Base-by-base conservation (phyloP, 2,888 invertebrate species). In the Dasypogon diadema region DNA sequence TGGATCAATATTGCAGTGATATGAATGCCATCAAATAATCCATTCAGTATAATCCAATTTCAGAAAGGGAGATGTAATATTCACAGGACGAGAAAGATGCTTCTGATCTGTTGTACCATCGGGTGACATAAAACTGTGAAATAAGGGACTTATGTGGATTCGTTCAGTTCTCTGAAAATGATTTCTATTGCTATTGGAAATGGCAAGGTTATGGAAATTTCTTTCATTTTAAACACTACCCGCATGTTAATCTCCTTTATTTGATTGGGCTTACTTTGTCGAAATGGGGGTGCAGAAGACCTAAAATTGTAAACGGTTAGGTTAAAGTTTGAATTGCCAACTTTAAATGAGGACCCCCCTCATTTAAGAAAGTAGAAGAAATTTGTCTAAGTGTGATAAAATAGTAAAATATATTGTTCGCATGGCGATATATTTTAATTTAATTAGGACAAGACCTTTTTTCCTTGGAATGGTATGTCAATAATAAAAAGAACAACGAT, bases 1-100 rank as follows among this genome's bases (percentile, higher is more conserved):
- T 12, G n/a, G n/a, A 42, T 42, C 51, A 51, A 51, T 51, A 51
- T 51, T 51, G 51, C 51, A 51, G 2, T 21, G 21, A 51, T 21
- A 16, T 16, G 18, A 51, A 51, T 18, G 51, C 18, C 51, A 51
- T 18, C 8, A 51, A 51, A 16, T 51, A 16, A 51, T 51, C 51
- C 21, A 5, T 51, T 16, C 12, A 21, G 18, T 12, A 51, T 51
- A 51, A 51, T 51, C 51, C 51, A 51, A 51, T 51, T 51, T 51
- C 12, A 4, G 51, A 51, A 51, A 18, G 51, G 51, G 18, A 42
- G n/a, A n/a, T 12, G n/a, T 42, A 42, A 42, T 42, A 42, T n/a
- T 42, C 42, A 6, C 42, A 42, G 42, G 6, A 42, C n/a, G n/a
- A n/a, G n/a, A 12, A 12, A 42, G 42, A 42, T 3, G 10, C 42